Conservation (phyloP, 2,797 vertebrate species). For the Astyanax mexicanus region DNA sequence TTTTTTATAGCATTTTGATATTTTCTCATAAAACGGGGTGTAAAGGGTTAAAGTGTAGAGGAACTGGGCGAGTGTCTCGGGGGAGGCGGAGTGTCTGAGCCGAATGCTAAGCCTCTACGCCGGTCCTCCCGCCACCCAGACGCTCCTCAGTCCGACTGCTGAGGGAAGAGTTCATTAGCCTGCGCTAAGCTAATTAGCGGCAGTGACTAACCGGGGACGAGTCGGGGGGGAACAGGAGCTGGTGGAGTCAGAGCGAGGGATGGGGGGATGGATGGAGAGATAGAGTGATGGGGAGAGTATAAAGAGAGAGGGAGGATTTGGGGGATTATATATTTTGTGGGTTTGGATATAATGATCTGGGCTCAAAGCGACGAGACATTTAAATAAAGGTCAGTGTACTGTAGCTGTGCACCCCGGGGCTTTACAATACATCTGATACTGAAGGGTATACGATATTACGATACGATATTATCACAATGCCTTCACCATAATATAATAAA, state of each 20-base stretch:
- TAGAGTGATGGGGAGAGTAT: not conserved
- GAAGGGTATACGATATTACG: too few relatives aligned
- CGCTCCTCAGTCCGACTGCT: conserved; percentile 43
- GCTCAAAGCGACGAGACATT: conserved; percentile 81
- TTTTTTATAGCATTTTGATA: too few relatives aligned
- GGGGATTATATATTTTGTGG: conserved; percentile 47
- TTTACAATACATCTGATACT: conserved; percentile 81
- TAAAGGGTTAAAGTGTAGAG: not conserved
- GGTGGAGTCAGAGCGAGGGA: conserved; percentile 17
- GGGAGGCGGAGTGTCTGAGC: not conserved
- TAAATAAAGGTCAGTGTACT: conserved; percentile 84
- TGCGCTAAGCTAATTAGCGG: conserved; percentile 70
- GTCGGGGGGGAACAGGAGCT: conserved; percentile 13
- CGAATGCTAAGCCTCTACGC: conserved; percentile 1
- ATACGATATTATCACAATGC: too few relatives aligned
- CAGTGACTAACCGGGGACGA: conserved; percentile 66
- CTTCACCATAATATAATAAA: too few relatives aligned
- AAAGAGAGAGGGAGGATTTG: conserved; percentile 7
- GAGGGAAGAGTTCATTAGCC: conserved; percentile 74
- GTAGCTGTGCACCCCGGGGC: conserved; percentile 76
- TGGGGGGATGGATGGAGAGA: not conserved
- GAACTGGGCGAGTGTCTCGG: conserved; percentile 1
- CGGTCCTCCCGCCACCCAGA: conserved; percentile 7
- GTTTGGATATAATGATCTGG: conserved; percentile 81
- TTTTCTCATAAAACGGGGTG: too few relatives aligned